Evolutionary conservation across 2,113 vertebrate species (phyloP).

Genomic region (Conger conger): DNA sequence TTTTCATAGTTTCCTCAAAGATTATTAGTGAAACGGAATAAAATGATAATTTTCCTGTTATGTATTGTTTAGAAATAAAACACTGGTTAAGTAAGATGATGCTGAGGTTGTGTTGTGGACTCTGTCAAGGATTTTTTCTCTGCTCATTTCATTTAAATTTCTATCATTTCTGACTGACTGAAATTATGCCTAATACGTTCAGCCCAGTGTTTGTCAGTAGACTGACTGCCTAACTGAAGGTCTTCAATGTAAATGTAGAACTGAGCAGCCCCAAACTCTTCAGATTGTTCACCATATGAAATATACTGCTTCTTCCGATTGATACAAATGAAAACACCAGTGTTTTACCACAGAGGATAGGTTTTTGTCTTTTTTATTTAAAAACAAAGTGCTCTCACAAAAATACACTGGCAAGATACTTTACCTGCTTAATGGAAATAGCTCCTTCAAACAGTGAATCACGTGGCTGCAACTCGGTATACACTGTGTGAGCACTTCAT

Average conservation of each 20-base stretch:
- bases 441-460: no score
- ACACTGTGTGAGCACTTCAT: no score
- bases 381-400: neutral
- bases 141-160: neutral
- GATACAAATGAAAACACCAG: neutral
- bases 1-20: slow-evolving; percentile 52
- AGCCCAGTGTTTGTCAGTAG: neutral
- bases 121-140: neutral
- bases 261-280: neutral
- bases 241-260: neutral
- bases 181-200: neutral
- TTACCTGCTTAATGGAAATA: no score
- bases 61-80: slow-evolving; percentile 59
- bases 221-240: neutral
- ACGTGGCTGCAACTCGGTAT: no score
- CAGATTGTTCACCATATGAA: neutral
- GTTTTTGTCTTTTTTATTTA: neutral
- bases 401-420: no score
- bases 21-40: slow-evolving; percentile 45
- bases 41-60: slow-evolving; percentile 51
- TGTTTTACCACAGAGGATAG: neutral
- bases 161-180: neutral
- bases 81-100: slow-evolving; percentile 51
- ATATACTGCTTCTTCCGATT: neutral
- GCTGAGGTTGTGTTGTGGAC: slow-evolving; percentile 14